These are phyloP conservation scores for Pipistrellus kuhlii DNA, from an alignment of 2,797 vertebrate species.

Conservation along the genomic window DNA sequence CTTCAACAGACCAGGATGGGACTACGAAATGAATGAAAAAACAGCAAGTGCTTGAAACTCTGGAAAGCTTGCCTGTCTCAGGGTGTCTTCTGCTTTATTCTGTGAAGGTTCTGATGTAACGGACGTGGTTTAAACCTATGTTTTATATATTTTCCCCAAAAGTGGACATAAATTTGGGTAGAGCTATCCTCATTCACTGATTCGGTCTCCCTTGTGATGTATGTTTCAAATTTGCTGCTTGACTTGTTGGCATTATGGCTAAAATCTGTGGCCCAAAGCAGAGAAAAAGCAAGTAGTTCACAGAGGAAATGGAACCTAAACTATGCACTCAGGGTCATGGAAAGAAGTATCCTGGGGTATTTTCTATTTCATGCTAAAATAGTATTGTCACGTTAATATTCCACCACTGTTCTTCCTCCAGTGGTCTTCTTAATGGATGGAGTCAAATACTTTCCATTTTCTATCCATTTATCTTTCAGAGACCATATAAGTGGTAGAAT, in stretches of 20 bases:
- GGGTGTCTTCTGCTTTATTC: neutral
- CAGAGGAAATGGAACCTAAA: neutral
- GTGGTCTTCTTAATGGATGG: neutral
- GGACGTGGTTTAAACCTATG: neutral
- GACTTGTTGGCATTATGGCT: conserved; percentile 38
- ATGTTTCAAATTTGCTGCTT: neutral
- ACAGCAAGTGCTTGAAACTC: neutral
- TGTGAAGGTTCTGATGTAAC: neutral
- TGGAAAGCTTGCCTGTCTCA: neutral
- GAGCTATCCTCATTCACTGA: neutral
- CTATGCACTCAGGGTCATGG: neutral
- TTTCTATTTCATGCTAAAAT: conserved; percentile 31
- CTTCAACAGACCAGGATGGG: neutral
- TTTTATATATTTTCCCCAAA: conserved; percentile 28
- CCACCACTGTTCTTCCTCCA: neutral
- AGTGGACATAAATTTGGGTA: conserved; percentile 1
- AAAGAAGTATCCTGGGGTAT: neutral
- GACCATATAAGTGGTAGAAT: neutral
- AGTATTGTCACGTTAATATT: neutral
- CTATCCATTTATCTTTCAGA: conserved; percentile 59
- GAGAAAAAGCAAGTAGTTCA: neutral
- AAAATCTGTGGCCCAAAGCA: conserved; percentile 6
- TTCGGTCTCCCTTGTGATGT: neutral
- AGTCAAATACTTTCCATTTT: conserved; percentile 43
- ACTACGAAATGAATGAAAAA: neutral